Percentiles rank a stretch among this genome's conserved stretches.
These are phyloP conservation scores for Caenorhabditis latens DNA, from an alignment of 1,140 invertebrate species.

Conservation along the genomic window DNA sequence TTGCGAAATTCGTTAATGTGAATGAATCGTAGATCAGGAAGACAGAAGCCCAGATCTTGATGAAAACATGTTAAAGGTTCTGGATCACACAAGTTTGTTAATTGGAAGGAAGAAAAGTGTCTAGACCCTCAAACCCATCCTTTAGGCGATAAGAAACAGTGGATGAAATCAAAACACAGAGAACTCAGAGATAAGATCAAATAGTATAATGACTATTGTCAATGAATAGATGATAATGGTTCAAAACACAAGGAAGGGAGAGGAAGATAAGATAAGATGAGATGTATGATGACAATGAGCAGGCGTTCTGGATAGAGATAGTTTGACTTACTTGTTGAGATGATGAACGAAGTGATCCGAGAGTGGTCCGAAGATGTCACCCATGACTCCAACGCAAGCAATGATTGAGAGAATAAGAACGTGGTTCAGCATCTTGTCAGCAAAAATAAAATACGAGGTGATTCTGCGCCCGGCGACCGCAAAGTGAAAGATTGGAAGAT, in stretches of 20 bases:
- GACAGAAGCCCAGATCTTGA: not conserved
- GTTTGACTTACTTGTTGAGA: slow-evolving; percentile 30
- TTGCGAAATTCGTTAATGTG: not conserved
- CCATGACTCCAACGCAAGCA: not conserved
- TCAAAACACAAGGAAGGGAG: not conserved
- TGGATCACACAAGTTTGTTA: too few relatives aligned
- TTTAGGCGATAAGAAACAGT: not conserved
- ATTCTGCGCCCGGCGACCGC: slow-evolving; percentile 44
- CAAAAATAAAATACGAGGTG: not conserved
- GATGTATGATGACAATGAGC: not conserved
- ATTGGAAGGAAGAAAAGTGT: not conserved
- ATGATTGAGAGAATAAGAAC: not conserved
- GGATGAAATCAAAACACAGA: slow-evolving; percentile 13
- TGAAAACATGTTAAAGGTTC: not conserved
- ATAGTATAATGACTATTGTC: not conserved
- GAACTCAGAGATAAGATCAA: not conserved
- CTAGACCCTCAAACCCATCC: not conserved
- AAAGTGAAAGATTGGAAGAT: slow-evolving; percentile 41
- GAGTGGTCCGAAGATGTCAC: slow-evolving; percentile 24
- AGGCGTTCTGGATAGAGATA: not conserved
- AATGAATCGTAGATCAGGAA: slow-evolving; percentile 8
- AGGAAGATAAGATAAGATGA: not conserved
- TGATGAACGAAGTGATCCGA: slow-evolving; percentile 37
- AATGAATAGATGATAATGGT: not conserved
- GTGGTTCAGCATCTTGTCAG: not conserved